Base-by-base conservation (phyloP, 1,140 invertebrate species). In the Phymastichus coffea region DNA sequence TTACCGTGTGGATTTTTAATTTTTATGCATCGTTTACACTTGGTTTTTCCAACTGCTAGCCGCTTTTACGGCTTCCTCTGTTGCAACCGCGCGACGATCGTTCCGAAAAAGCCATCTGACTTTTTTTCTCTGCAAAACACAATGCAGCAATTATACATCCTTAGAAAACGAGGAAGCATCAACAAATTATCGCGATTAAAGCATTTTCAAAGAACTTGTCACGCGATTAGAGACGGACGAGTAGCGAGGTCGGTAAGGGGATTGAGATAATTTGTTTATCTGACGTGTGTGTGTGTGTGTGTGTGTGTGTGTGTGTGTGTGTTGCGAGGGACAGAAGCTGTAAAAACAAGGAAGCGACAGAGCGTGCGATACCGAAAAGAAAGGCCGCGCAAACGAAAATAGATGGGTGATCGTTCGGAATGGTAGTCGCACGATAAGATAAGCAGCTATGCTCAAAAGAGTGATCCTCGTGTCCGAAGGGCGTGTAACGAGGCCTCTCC, bases 221-320 rank as follows among this genome's bases (percentile, higher is more conserved):
- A 23, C n/a, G 25, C 44, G 28, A 56, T 30, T 28, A 56, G 14
- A 41, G 15, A 55, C 22, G 10, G 19, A 12, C 22, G 8, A 47
- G 22, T n/a, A 47, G 22, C 6, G 23, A 3, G 22, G 20, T 14
- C 12, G 22, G 9, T 47, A 7, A 23, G 44, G 20, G 48, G 48
- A 51, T 51, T 51, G 38, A 51, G 48, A 51, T 51, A 51, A 51
- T 23, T 51, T 38, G 4, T 25, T 4, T 25, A n/a, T 12, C 25
- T 30, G 14, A 20, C 33, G 19, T n/a, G n/a, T n/a, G n/a, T n/a
- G n/a, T n/a, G n/a, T n/a, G n/a, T n/a, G n/a, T n/a, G n/a, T n/a
- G n/a, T n/a, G n/a, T n/a, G n/a, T n/a, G n/a, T n/a, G n/a, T n/a
- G 20, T 10, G 3, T 14, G 48, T 35, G 22, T 14, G 46, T 41